Evolutionary conservation across 2,113 vertebrate species (phyloP), one percentile per base, ranked within the genome.

Genomic region (Chamaea fasciata): DNA sequence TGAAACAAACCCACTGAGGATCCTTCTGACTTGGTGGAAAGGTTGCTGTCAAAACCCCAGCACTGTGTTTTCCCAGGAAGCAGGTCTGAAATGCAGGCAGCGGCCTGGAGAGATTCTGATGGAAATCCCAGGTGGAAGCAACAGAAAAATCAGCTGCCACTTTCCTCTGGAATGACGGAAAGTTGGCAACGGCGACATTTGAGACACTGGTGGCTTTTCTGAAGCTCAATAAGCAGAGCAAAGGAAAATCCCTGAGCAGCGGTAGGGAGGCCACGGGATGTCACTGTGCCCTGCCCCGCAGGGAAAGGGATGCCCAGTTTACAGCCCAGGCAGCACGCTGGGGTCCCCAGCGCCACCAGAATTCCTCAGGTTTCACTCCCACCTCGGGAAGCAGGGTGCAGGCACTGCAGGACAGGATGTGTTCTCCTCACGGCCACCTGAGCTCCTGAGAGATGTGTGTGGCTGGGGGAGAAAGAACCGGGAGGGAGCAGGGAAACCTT

Each of bases 201-300:
- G 60, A 37, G 47, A 74, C 0, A 0, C 12, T 20, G 37, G 11
- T 41, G 64, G n/a, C 28, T 47, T 93, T 65, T 31, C 74, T 59
- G 24, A 47, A 64, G 64, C 23, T 71, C 63, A 33, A 13, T 30
- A 5, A 50, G 42, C 14, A 49, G 74, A 3, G 24, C 5, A 56
- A 57, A n/a, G 22, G 18, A n/a, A 76, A 70, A 76, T 42, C 64
- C 79, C 41, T 0, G 23, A 50, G 39, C 15, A n/a, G 6, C 0
- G 0, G 19, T 1, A 6, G 0, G 0, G 41, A 46, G 33, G 15
- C 31, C 28, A 16, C 0, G 9, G 42, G 37, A 17, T 19, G 31
- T 17, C 26, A 24, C 2, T 44, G 70, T 10, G 33, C 10, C 18
- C 35, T 30, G 41, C 13, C 42, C n/a, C 41, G 37, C n/a, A 15